These are phyloP conservation scores for Neoarius graeffei DNA, from an alignment of 2,113 vertebrate genomes.

Conservation along the genomic window DNA sequence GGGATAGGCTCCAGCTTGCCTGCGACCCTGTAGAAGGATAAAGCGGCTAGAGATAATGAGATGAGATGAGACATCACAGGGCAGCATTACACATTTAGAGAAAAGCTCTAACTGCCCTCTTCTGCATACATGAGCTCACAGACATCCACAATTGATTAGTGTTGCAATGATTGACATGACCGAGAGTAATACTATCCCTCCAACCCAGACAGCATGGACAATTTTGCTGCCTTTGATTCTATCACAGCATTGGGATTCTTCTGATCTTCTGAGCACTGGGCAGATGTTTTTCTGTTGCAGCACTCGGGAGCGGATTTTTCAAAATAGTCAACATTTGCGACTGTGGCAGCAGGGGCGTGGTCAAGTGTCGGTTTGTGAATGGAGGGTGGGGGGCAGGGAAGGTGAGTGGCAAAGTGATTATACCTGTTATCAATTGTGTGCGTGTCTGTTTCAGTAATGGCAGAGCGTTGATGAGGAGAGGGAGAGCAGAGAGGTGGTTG, in stretches of 20 bases:
- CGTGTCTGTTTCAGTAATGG: too few relatives aligned
- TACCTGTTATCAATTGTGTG: too few relatives aligned
- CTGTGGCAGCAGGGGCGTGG: too few relatives aligned
- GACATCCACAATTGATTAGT: background rate
- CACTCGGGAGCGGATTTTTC: background rate
- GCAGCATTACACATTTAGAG: background rate
- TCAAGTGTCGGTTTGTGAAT: too few relatives aligned
- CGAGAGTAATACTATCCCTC: background rate
- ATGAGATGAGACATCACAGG: too few relatives aligned
- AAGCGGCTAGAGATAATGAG: too few relatives aligned
- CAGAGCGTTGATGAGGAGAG: too few relatives aligned
- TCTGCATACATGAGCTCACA: background rate
- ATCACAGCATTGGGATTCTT: background rate
- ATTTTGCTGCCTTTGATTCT: background rate
- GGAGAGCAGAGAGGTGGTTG: too few relatives aligned
- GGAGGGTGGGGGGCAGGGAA: too few relatives aligned
- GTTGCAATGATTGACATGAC: background rate
- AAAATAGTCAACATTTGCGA: background rate
- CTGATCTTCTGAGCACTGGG: background rate
- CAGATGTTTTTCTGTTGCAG: background rate
- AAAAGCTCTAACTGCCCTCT: background rate
- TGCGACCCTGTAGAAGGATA: too few relatives aligned
- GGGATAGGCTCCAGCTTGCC: too few relatives aligned
- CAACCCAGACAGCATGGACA: background rate
- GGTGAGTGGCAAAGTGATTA: too few relatives aligned